Base-by-base conservation (phyloP, 2,797 vertebrate species). In the Lateolabrax maculatus region DNA sequence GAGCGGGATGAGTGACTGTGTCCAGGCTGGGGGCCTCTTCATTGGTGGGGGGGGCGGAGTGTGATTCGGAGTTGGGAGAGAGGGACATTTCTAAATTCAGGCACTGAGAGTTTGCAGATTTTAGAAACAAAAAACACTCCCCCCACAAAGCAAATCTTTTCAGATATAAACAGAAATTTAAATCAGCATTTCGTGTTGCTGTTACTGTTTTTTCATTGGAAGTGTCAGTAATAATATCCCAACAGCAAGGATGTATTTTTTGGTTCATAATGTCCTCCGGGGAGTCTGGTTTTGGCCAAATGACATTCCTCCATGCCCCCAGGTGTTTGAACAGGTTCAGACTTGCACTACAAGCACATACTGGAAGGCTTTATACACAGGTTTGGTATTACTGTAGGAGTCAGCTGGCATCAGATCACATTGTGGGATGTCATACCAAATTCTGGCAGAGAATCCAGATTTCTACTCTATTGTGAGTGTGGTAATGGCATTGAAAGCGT, bases 1-100 rank as follows among this genome's bases (percentile, higher is more conserved):
- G 62, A 87, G 80, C 10, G 13, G 84, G 90, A 90, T 89, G 90
- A 93, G 88, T 90, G 91, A 93, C 73, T 73, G 73, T 72, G 79
- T 90, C 82, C 75, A 79, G 81, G 68, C 73, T 31, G 56, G 81
- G 81, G 83, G 75, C 4, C 77, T 85, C 72, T 73, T 78, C 63
- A 73, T 73, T 63, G 77, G 81, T 56, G 83, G 80, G 69, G 81
- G 84, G 77, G 8, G 63, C 64, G 19, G 56, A 61, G 49, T 19
- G 41, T 49, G 66, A 68, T 57, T 31, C 29, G 34, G 65, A 48
- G 61, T 15, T 25, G 16, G n/a, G 52, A 62, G 56, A 55, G 37
- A 29, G 18, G 15, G 11, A 51, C 0, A 51, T 11, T 31, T 69
- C 7, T 62, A 46, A 55, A 55, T 55, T 31, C 15, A 74, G 18